Percentiles rank a stretch among this genome's conserved stretches.
Evolutionary conservation across 2,797 vertebrate genomes (phyloP).

Genomic region (Spinibarbus caldwelli): DNA sequence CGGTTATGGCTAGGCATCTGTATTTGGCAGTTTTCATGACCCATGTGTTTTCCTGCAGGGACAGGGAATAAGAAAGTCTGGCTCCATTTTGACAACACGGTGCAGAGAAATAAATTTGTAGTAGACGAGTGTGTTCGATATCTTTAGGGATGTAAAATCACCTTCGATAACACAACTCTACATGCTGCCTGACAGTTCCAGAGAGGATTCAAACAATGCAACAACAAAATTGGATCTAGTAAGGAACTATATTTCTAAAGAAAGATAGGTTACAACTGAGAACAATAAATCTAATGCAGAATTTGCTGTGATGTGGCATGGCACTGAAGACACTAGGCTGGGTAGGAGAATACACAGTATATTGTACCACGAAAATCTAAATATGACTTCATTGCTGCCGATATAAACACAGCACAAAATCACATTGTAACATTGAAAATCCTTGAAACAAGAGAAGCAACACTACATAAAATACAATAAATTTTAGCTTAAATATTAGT

Average conservation of each 20-base stretch:
- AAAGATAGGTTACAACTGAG: not conserved
- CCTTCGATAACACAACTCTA: slow-evolving; percentile 30
- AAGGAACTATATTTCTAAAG: not conserved
- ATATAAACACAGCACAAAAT: not conserved
- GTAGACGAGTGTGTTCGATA: not conserved
- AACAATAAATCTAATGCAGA: slow-evolving; percentile 13
- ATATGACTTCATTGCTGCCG: not conserved
- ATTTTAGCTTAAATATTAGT: not conserved
- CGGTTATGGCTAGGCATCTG: slow-evolving; percentile 1
- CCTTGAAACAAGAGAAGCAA: not conserved
- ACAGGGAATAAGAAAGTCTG: slow-evolving; percentile 33
- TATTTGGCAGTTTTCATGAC: slow-evolving; percentile 41
- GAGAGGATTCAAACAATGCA: slow-evolving; percentile 9
- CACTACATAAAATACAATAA: not conserved
- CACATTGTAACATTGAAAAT: not conserved
- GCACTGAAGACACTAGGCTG: not conserved
- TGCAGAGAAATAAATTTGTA: slow-evolving; percentile 12
- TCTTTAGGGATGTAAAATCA: slow-evolving; percentile 29
- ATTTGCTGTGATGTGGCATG: not conserved
- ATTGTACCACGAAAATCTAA: not conserved
- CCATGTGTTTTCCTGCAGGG: not conserved
- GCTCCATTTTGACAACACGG: slow-evolving; percentile 16
- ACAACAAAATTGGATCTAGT: not conserved
- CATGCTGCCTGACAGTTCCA: slow-evolving; percentile 11
- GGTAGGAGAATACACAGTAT: not conserved